A percentile compares a stretch with the other conserved stretches of the same genome.
Evolutionary conservation across 2,797 vertebrate genomes (phyloP).

Genomic region (Sardinella longiceps): DNA sequence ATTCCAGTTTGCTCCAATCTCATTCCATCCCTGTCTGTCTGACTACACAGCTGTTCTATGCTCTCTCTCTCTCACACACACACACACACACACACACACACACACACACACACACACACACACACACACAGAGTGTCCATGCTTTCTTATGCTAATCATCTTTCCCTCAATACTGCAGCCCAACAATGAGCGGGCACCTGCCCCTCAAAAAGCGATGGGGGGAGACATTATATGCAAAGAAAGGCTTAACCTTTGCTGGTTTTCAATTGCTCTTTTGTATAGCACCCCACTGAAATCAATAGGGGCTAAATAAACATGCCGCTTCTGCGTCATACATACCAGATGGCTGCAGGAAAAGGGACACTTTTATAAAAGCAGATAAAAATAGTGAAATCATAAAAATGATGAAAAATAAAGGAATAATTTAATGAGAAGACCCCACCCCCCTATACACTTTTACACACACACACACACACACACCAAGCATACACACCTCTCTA

Average conservation of each 20-base stretch:
- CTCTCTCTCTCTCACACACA: neutral
- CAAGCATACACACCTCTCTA: neutral
- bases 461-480: too few relatives aligned
- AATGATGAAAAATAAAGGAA: neutral
- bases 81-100: neutral
- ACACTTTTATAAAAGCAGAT: too few relatives aligned
- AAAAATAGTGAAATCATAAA: neutral
- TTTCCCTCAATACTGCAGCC: conserved; percentile 5
- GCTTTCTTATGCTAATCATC: conserved; percentile 20
- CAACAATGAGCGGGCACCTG: neutral
- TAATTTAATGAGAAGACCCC: neutral
- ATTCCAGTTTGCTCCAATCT: too few relatives aligned
- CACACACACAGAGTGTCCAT: neutral
- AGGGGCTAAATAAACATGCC: neutral
- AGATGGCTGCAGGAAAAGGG: neutral
- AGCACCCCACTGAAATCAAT: neutral
- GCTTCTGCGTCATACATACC: neutral
- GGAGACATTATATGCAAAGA: conserved; percentile 16
- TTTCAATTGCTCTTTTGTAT: conserved; percentile 14
- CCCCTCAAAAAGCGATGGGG: neutral
- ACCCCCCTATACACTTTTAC: neutral
- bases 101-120: neutral
- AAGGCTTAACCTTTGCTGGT: conserved; percentile 11
- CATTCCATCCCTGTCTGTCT: neutral
- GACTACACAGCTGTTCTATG: neutral